phyloP scores from a whole-genome alignment of 2,888 invertebrate species.

The Lamellibrachia satsuma region DNA sequence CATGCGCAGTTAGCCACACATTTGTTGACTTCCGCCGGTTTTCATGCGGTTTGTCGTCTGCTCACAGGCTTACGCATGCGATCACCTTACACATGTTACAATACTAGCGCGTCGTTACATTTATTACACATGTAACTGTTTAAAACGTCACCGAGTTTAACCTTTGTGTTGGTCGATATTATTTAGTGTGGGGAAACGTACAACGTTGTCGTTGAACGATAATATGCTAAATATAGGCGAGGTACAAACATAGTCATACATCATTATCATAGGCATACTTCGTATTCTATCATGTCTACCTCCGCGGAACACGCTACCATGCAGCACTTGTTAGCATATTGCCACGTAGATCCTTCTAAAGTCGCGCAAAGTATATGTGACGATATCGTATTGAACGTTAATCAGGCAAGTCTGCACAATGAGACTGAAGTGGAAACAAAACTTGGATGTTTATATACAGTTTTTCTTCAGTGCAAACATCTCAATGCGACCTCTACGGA shows the following conservation, averaged over 20 bases:
- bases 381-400: background rate
- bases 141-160: background rate
- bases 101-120: background rate
- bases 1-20: background rate
- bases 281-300: background rate
- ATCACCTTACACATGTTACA: background rate
- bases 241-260: too few species aligned
- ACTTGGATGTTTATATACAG: background rate
- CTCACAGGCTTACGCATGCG: background rate
- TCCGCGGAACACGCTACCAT: background rate
- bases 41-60: background rate
- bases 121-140: background rate
- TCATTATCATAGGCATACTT: too few species aligned
- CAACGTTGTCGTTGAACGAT: background rate
- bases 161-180: background rate
- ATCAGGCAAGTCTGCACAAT: background rate
- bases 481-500: background rate
- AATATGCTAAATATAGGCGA: background rate
- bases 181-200: background rate
- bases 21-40: background rate
- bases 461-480: background rate
- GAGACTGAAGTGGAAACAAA: background rate
- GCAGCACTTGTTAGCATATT: conserved; percentile 5
- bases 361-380: background rate
- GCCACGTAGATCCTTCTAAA: background rate